Base-by-base conservation (phyloP, 2,797 vertebrate species). In the Okamejei kenojei region DNA sequence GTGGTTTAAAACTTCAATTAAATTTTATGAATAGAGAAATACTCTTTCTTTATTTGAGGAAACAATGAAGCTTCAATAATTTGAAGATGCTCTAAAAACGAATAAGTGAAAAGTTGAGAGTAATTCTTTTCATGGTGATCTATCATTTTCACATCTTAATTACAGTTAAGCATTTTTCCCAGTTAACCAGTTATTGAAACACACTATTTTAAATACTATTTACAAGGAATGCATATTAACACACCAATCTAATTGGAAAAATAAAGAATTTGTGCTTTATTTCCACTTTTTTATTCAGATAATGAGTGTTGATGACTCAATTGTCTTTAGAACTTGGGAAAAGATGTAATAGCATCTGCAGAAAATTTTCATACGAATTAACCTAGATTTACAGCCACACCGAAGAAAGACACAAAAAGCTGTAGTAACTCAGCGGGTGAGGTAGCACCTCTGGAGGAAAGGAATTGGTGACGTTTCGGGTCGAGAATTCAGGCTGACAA, bases 51-150 rank as follows among this genome's bases (percentile, higher is more conserved):
- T 88, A 88, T n/a, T 9, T 68, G 63, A 17, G n/a, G 63, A 88
- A 45, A 8, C 15, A 21, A 65, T 65, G 29, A 86, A 61, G 29
- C n/a, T 17, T 21, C 7, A 68, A 32, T 88, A 65, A 68, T 88
- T 88, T 54, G 32, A 65, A 65, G 32, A 32, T 68, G 21, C 17
- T 21, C 19, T 88, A 9, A n/a, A 65, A 61, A 63, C 7, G 19
- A n/a, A 68, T 15, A 63, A 88, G n/a, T 35, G 54, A 88, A 88
- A 9, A 88, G 61, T 68, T 88, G 29, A 63, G 84, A 88, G 84
- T 19, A 32, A 88, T 65, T 35, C 17, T 88, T 88, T 88, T 0
- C 23, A 17, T 32, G 21, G 15, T 32, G 13, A n/a, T 63, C 82
- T 17, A n/a, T 86, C 0, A 0, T 91, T 74, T 71, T 45, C 88